These are phyloP conservation scores for Hipparchia semele DNA, from an alignment of 2,888 invertebrate species.

Conservation along the genomic window DNA sequence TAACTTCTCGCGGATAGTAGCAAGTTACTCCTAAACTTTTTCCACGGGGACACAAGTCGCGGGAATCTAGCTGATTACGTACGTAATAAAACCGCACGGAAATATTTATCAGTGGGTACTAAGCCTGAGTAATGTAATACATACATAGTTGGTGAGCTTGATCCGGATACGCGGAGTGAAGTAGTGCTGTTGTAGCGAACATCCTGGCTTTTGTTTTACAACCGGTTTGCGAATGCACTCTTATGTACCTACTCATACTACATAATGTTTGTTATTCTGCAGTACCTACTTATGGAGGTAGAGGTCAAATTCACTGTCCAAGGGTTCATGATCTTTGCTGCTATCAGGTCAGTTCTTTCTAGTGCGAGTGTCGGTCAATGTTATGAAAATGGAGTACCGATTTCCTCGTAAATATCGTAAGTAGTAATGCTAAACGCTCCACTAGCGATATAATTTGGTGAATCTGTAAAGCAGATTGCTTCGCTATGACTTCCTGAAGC, in stretches of 20 bases:
- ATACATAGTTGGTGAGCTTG: constrained; percentile 31
- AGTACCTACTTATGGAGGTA: background rate
- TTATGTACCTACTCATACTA: background rate
- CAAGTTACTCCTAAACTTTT: too few species aligned
- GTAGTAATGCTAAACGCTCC: too few species aligned
- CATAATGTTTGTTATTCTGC: too few species aligned
- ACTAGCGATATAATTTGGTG: too few species aligned
- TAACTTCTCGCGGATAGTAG: too few species aligned
- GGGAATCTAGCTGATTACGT: background rate
- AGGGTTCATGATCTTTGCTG: too few species aligned
- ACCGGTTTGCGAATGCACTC: constrained; percentile 41
- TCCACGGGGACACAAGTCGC: too few species aligned
- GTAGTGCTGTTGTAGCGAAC: constrained; percentile 44
- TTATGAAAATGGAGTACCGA: too few species aligned
- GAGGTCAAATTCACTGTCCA: too few species aligned
- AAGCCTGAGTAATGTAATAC: constrained; percentile 33
- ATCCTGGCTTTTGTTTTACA: constrained; percentile 51
- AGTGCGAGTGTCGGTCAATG: too few species aligned
- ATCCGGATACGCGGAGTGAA: constrained; percentile 42
- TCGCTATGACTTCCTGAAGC: constrained; percentile 38
- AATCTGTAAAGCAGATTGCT: constrained; percentile 37
- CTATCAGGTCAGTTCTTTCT: too few species aligned
- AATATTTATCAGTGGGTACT: background rate
- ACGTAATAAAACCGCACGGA: background rate
- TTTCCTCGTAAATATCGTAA: too few species aligned